Base-by-base conservation (phyloP, 2,797 vertebrate genomes). In the Selene dorsalis region DNA sequence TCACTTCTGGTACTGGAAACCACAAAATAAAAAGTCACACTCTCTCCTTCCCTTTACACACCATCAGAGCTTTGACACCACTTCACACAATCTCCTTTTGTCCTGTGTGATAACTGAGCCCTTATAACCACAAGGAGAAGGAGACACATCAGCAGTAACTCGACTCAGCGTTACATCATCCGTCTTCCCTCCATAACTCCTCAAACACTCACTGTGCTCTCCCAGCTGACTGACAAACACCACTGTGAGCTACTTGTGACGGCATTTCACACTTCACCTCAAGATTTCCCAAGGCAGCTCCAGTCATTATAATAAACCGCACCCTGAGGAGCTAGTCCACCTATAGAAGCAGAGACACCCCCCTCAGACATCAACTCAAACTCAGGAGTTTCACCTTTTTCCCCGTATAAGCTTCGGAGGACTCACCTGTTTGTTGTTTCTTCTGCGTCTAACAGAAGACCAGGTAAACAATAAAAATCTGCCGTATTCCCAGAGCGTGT, bases 391-490 rank as follows among this genome's bases (percentile, higher is more conserved):
- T 52, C 0, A 10, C 4, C 20, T 41, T 20, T 22, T 35, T 53
- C 20, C 32, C 2, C 9, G 26, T 11, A 6, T 3, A 4, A 75
- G 10, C 52, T 22, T n/a, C 7, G 1, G 6, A 26, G n/a, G 1
- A 73, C 93, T 92, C 73, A 94, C 93, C 92, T 83, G 81, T 87
- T 69, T 76, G 87, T 75, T 24, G 76, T 67, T 68, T 92, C 90
- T 88, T 89, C 90, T 91, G 86, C 52, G 22, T 61, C 87, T 69
- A 10, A 88, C 92, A 92, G 92, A 93, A 88, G 90, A 91, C 62
- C 80, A 73, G 69, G 55, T 64, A 58, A 58, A 84, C 43, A 75
- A 67, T 28, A 35, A 65, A 69, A 77, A 66, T 30, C 20, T 4
- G 17, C 32, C 4, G 47, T 78, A 64, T 75, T 84, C 70, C 87